Evolutionary conservation across 30 jellyfish, hydroid and myxozoan genomes (phyloP), one percentile per base, ranked within the genome.

Genomic region (Hydractinia symbiolongicarpus): DNA sequence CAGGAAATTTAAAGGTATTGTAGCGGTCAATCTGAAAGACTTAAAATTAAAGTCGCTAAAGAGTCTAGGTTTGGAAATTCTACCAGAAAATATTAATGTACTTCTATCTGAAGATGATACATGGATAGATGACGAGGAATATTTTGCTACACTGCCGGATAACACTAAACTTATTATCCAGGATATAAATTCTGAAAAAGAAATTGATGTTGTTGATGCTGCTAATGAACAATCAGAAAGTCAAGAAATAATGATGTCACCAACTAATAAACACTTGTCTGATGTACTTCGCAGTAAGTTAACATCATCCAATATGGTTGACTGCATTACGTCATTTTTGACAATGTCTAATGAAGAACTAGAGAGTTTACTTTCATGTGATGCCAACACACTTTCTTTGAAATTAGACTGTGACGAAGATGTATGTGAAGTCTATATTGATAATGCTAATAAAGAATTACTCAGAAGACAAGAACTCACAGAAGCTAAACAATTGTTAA

Each of bases 61-160:
- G 20, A 53, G 87, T n/a, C 15, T 79, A 50, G 17, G 73, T 53
- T 17, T 77, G 17, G 73, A 55, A 4, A 52, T 3, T 50, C 10
- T 4, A 21, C 16, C 54, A 8, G 66, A 49, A 50, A 67, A 66
- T 66, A 67, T 79, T 10, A 6, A 19, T 30, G 71, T 79, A 4
- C 20, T 66, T 53, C 49, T 79, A 20, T 84, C 87, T 61, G 87
- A 79, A 79, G 87, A 79, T 67, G 83, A 67, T n/a, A 79, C 87
- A 11, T 19, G 30, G 5, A 49, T 79, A 8, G 87, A 79, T 61
- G 87, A 79, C 60, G 81, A 79, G 56, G 87, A 79, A 61, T 79
- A 79, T 66, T 79, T 79, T 66, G 81, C 81, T 9, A 60, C 73
- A 14, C 67, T 79, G 57, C 86, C 87, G 8, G 87, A 79, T 30